Conservation (phyloP, 2,797 vertebrate genomes). For the Psittacula echo region DNA sequence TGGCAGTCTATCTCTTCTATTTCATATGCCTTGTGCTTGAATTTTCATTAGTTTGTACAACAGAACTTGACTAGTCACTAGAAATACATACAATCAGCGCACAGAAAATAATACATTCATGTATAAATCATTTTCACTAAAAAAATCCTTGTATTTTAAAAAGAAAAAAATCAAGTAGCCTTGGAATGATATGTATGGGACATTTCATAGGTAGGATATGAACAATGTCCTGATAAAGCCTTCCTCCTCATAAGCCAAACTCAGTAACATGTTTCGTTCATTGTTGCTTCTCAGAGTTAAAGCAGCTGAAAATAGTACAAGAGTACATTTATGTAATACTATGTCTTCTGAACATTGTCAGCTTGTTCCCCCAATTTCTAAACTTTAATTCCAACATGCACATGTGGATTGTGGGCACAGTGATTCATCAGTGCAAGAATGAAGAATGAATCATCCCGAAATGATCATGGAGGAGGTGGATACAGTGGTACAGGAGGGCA, state of each 20-base stretch:
- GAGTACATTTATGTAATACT: conserved; percentile 57
- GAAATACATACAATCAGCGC: not conserved
- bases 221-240: not conserved
- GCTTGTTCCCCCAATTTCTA: not conserved
- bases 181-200: not conserved
- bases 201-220: not conserved
- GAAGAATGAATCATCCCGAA: conserved; percentile 50
- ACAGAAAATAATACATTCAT: not conserved
- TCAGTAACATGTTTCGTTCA: not conserved
- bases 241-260: not conserved
- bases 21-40: not conserved
- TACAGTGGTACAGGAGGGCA: not conserved
- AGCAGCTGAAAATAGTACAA: conserved; percentile 39
- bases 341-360: conserved; percentile 37
- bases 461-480: conserved; percentile 48
- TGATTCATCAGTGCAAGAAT: conserved; percentile 32
- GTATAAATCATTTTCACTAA: not conserved
- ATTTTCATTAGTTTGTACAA: not conserved
- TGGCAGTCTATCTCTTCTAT: conserved; percentile 22
- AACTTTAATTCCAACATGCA: conserved; percentile 13
- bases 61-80: not conserved
- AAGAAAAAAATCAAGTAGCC: not conserved
- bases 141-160: not conserved
- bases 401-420: conserved; percentile 46
- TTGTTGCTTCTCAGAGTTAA: conserved; percentile 2